These are phyloP conservation scores for Dromas ardeola DNA, from an alignment of 2,113 vertebrate species.

Conservation along the genomic window DNA sequence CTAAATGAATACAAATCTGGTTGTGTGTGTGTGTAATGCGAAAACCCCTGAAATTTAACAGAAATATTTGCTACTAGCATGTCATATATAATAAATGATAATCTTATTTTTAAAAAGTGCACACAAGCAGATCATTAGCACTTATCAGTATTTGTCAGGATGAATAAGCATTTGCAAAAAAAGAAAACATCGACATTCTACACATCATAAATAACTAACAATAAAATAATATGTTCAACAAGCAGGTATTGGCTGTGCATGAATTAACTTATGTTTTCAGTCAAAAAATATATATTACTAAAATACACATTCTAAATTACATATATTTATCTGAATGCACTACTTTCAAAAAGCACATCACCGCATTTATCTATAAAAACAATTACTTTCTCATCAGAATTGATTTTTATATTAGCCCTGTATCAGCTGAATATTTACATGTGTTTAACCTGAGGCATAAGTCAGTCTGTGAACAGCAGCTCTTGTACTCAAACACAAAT, in stretches of 20 bases:
- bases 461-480: not conserved
- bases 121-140: not conserved
- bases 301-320: not conserved
- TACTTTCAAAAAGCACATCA: not conserved
- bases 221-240: not conserved
- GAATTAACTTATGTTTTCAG: not conserved
- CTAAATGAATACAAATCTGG: not conserved
- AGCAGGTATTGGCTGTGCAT: not conserved
- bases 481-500: not conserved
- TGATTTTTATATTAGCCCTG: not conserved
- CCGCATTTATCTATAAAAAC: not conserved
- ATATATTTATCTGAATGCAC: not conserved
- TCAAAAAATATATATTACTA: not conserved
- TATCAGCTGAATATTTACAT: not conserved
- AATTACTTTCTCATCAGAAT: not conserved
- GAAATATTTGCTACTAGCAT: not conserved
- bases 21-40: not conserved
- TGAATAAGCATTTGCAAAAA: not conserved
- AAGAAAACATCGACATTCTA: not conserved
- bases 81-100: not conserved
- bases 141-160: not conserved
- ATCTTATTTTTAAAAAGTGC: not conserved
- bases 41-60: accelerated
- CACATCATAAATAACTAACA: not conserved
- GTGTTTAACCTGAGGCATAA: not conserved